Base-by-base conservation (phyloP, 2,888 invertebrate genomes). In the Dasypogon diadema region DNA sequence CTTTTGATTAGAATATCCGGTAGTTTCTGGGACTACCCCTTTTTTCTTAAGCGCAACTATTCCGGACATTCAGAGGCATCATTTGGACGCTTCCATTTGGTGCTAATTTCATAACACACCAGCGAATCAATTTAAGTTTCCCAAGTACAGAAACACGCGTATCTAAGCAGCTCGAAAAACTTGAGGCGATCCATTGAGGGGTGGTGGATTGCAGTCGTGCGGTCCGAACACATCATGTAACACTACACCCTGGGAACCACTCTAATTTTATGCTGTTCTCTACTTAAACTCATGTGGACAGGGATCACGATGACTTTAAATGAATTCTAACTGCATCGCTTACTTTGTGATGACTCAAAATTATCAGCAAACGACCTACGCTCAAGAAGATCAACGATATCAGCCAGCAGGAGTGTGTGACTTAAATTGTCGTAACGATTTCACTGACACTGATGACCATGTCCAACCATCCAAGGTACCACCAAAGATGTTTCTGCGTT, bases 1-100 rank as follows among this genome's bases (percentile, higher is more conserved):
- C 42, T 14, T 76, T 60, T 76, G 76, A 76, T 76, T 76, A 74
- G 74, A 76, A 74, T 76, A 58, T 76, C 76, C 76, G 76, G 76
- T 63, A 65, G 46, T 42, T 30, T 58, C 58, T 74, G 74, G 74
- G 48, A 74, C 30, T 73, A 14, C 48, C 24, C 70, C 70, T 24
- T 70, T 70, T 70, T 70, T 70, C 65, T 68, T 68, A 68, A 48
- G 46, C 48, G 22, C 24, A 5, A 18, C n/a, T 5, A n/a, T 48
- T 21, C 37, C 60, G 37, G 16, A 60, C 16, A 12, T 21, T 10
- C 6, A 12, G 16, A 21, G 12, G 16, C 37, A 2, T 34, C 60
- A 60, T 12, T 60, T 60, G 12, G 18, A 5, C 18, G 18, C 37
- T 37, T 18, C 34, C 24, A 16, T 18, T 6, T 48, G 16, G 14